A percentile compares a stretch with the other conserved stretches of the same genome.
phyloP scores from a whole-genome alignment of 2,113 vertebrate genomes.

The Barbus barbus region DNA sequence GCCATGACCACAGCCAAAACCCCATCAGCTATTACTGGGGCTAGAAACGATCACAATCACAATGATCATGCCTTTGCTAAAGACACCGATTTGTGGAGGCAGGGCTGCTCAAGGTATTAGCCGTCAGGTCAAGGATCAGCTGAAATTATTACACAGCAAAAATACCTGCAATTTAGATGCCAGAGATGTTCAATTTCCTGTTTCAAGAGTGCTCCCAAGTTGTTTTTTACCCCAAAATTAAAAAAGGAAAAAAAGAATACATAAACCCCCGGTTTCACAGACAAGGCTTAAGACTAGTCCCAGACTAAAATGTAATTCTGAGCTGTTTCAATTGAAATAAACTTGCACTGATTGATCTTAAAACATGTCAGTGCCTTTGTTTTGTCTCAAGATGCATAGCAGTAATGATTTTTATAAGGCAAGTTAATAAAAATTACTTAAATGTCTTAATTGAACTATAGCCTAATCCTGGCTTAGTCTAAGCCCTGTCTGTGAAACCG shows the following conservation, averaged over 20 bases:
- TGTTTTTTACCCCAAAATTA: background rate
- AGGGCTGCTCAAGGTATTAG: background rate
- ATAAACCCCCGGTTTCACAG: too few species aligned
- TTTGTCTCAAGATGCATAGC: too few species aligned
- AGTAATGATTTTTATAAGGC: too few species aligned
- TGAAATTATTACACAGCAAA: background rate
- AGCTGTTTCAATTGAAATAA: too few species aligned
- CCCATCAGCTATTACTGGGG: conserved; percentile 10
- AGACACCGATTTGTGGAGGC: background rate
- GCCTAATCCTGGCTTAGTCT: too few species aligned
- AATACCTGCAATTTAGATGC: background rate
- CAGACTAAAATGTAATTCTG: too few species aligned
- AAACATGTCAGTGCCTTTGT: too few species aligned
- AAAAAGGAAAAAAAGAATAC: background rate
- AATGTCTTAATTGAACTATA: too few species aligned
- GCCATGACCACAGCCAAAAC: conserved; percentile 47
- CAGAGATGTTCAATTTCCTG: background rate
- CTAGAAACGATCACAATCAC: background rate
- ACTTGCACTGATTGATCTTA: too few species aligned
- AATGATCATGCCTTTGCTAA: background rate
- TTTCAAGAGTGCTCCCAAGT: background rate
- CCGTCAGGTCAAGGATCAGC: background rate
- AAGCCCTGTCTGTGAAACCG: too few species aligned
- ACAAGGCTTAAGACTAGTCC: too few species aligned
- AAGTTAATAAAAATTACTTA: too few species aligned